These are phyloP conservation scores for Enteromius radiatus DNA, from an alignment of 2,797 vertebrate genomes.

Conservation along the genomic window DNA sequence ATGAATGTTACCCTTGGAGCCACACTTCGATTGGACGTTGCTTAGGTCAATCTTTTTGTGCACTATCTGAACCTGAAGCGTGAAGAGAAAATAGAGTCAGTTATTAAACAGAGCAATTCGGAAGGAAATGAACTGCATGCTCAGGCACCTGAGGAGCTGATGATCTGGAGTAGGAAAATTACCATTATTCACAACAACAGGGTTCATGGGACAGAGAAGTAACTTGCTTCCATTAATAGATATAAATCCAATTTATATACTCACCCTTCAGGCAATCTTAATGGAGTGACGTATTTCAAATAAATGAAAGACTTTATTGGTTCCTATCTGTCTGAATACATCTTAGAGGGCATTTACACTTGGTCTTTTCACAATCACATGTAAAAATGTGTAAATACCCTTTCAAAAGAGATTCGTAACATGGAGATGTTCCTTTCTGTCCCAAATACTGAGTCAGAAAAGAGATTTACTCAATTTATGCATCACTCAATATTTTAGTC, in stretches of 20 bases:
- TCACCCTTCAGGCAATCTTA: not conserved
- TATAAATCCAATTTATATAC: not conserved
- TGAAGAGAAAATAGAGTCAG: not conserved
- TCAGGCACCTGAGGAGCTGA: not conserved
- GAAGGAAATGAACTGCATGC: not conserved
- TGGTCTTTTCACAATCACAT: not conserved
- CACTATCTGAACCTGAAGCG: slow-evolving; percentile 83
- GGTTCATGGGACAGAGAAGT: slow-evolving; percentile 26
- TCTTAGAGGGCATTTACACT: not conserved
- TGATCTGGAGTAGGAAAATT: slow-evolving; percentile 6
- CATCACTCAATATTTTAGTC: not conserved
- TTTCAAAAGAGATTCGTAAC: not conserved
- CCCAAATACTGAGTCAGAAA: not conserved
- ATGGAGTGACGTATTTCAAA: not conserved
- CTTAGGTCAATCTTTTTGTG: slow-evolving; percentile 88
- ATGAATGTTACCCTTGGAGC: slow-evolving; percentile 87
- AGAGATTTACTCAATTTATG: slow-evolving; percentile 1
- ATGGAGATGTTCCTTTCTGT: not conserved
- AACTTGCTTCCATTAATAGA: not conserved
- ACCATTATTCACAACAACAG: slow-evolving; percentile 22
- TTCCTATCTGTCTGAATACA: not conserved
- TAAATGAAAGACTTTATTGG: not conserved
- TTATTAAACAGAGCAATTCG: not conserved
- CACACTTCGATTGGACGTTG: slow-evolving; percentile 88
- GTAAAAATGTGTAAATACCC: not conserved